Evolutionary conservation across 1,140 invertebrate species (phyloP).

Genomic region (Pteromalus puparum): DNA sequence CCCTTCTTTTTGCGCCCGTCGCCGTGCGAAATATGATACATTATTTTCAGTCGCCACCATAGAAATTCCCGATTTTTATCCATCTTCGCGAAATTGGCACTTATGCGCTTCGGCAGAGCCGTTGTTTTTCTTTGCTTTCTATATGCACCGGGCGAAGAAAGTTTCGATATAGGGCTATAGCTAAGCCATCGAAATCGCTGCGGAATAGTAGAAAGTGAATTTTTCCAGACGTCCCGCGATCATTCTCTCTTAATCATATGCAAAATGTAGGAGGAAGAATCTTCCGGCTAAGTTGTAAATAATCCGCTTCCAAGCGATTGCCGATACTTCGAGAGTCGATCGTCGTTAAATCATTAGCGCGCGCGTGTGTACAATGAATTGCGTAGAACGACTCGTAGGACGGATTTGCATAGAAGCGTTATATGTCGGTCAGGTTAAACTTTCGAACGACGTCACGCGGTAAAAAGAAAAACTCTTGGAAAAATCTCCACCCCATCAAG

Average conservation of each 20-base stretch:
- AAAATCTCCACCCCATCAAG: no score
- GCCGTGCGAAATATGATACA: not conserved
- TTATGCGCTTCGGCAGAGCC: not conserved
- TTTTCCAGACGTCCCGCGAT: not conserved
- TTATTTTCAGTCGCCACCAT: not conserved
- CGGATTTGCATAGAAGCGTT: not conserved
- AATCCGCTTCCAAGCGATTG: not conserved
- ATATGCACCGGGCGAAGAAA: not conserved
- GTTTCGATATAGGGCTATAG: not conserved
- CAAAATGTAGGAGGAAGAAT: not conserved
- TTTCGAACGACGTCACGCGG: not conserved
- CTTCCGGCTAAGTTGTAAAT: no score
- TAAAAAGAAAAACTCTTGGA: no score
- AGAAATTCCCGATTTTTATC: slow-evolving; percentile 14
- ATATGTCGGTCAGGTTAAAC: not conserved
- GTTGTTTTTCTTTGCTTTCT: slow-evolving; percentile 1
- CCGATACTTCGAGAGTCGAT: not conserved
- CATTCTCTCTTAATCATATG: not conserved
- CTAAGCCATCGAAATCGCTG: not conserved
- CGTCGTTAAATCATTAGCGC: not conserved
- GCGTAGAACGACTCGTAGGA: not conserved
- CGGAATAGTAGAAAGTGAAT: not conserved
- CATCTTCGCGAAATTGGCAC: not conserved
- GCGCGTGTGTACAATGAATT: not conserved
- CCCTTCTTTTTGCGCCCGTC: not conserved